A percentile compares a stretch with the other conserved stretches of the same genome.
Conservation (phyloP, 2,888 invertebrate species). For the Ellobium chinense region DNA sequence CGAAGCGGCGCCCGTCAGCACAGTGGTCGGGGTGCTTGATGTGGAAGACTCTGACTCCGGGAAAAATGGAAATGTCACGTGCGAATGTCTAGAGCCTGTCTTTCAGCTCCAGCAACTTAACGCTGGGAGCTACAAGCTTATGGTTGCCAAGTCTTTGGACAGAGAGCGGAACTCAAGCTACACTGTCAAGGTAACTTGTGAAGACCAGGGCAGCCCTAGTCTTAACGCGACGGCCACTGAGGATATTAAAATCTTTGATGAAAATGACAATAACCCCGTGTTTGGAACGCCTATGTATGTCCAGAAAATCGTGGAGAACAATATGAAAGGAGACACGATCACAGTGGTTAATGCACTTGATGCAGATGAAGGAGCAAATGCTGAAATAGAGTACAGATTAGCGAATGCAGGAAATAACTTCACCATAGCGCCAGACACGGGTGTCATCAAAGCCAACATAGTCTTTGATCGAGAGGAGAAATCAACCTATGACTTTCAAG, state of each 20-base stretch:
- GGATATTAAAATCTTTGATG: slow-evolving; percentile 79
- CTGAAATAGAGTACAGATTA: slow-evolving; percentile 36
- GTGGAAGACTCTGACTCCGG: slow-evolving; percentile 92
- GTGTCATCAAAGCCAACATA: slow-evolving; percentile 90
- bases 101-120: slow-evolving; percentile 66
- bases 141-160: slow-evolving; percentile 16
- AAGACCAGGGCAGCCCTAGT: slow-evolving; percentile 36
- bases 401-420: slow-evolving; percentile 82
- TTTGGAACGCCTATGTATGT: slow-evolving; percentile 82
- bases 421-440: slow-evolving; percentile 89
- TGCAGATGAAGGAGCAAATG: slow-evolving; percentile 83
- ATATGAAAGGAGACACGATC: slow-evolving; percentile 93
- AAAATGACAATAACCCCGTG: slow-evolving; percentile 82
- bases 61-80: slow-evolving; percentile 87
- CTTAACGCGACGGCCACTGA: slow-evolving; percentile 83
- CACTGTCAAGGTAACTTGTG: slow-evolving; percentile 7
- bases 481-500: slow-evolving; percentile 89
- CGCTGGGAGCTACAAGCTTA: slow-evolving; percentile 36
- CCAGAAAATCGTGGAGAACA: slow-evolving; percentile 28
- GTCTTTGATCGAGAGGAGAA: slow-evolving; percentile 91
- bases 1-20: slow-evolving; percentile 82
- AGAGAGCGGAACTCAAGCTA: not conserved
- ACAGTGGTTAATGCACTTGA: slow-evolving; percentile 88
- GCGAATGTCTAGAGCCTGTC: slow-evolving; percentile 52
- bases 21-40: slow-evolving; percentile 86